Evolutionary conservation across 2,888 invertebrate species (phyloP).

Genomic region (Cinara cedri): DNA sequence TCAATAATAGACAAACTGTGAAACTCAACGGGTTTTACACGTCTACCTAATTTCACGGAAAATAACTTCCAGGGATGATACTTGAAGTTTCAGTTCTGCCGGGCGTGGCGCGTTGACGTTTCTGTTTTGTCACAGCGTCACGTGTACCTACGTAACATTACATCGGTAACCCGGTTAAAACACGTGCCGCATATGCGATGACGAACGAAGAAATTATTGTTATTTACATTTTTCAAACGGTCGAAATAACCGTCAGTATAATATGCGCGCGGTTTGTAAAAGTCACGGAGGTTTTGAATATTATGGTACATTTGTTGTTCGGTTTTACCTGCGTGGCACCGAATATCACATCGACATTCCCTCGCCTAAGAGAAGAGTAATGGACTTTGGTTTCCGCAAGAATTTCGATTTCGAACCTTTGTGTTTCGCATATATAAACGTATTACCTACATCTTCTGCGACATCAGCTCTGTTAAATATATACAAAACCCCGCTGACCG

Average conservation of each 20-base stretch:
- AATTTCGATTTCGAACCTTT: slow-evolving; percentile 29
- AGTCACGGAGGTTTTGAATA: slow-evolving; percentile 38
- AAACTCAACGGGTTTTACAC: too few species aligned
- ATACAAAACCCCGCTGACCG: neutral
- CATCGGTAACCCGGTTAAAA: too few species aligned
- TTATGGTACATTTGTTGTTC: slow-evolving; percentile 43
- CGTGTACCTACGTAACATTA: too few species aligned
- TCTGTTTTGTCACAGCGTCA: too few species aligned
- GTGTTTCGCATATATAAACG: too few species aligned
- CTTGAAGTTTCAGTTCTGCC: too few species aligned
- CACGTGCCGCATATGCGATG: too few species aligned
- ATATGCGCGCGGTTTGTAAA: slow-evolving; percentile 6
- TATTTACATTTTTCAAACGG: slow-evolving; percentile 20
- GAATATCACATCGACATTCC: slow-evolving; percentile 2
- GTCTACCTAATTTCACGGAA: too few species aligned
- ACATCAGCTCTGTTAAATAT: slow-evolving; percentile 9
- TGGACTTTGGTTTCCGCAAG: slow-evolving; percentile 45
- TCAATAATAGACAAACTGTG: too few species aligned
- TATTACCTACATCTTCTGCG: neutral
- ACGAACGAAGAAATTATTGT: neutral
- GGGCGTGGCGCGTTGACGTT: too few species aligned
- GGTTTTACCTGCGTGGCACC: slow-evolving; percentile 10
- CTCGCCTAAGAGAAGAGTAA: slow-evolving; percentile 31
- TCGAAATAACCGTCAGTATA: neutral
- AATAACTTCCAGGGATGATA: too few species aligned